A percentile compares a stretch with the other conserved stretches of the same genome.
phyloP scores from a whole-genome alignment of 2,113 vertebrate species.

The Todiramphus saurophagus region DNA sequence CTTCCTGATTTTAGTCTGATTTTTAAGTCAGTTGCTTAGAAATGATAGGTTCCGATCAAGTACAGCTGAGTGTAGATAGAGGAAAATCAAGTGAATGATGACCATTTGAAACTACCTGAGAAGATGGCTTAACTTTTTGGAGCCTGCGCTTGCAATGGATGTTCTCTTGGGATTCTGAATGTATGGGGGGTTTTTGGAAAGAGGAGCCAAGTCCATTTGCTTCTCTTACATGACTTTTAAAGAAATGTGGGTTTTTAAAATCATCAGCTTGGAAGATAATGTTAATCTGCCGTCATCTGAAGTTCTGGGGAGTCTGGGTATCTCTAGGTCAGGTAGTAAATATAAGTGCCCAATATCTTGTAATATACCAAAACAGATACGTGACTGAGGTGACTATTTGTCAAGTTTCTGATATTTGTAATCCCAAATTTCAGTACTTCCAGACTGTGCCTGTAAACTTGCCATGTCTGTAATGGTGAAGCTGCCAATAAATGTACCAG shows the following conservation, averaged over 20 bases:
- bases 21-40: background rate
- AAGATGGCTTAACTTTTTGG: background rate
- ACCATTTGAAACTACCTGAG: background rate
- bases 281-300: background rate
- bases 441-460: conserved; percentile 52
- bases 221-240: conserved; percentile 20
- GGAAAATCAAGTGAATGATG: background rate
- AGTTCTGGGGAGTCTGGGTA: background rate
- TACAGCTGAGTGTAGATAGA: background rate
- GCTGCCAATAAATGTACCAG: conserved; percentile 24
- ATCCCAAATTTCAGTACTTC: conserved; percentile 34
- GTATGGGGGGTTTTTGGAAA: background rate
- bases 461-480: conserved; percentile 48
- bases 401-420: conserved; percentile 11
- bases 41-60: background rate
- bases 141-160: background rate
- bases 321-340: background rate
- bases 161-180: background rate
- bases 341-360: background rate
- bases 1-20: background rate
- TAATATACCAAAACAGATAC: background rate
- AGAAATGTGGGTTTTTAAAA: background rate
- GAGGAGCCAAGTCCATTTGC: background rate
- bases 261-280: background rate
- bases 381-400: background rate